Evolutionary conservation across 2,888 invertebrate species (phyloP).

Genomic region (Dryadula phaetusa): DNA sequence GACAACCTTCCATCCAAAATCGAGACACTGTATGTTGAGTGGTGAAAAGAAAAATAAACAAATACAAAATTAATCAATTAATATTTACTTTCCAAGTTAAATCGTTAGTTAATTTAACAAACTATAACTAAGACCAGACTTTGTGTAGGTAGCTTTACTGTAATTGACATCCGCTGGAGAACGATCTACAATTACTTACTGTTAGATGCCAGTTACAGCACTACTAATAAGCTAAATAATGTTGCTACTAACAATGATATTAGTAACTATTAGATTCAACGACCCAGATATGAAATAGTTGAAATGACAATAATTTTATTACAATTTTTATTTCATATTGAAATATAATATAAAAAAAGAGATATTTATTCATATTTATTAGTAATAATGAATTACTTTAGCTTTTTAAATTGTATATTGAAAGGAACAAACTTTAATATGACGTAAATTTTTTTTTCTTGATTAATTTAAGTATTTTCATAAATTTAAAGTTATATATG

Average conservation of each 20-base stretch:
- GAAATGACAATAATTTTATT: not conserved
- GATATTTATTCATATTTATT: no score
- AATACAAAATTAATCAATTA: not conserved
- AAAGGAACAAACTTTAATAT: no score
- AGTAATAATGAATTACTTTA: no score
- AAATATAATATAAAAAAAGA: no score
- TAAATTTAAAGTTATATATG: no score
- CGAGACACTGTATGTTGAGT: no score
- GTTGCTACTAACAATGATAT: not conserved
- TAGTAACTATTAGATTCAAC: not conserved
- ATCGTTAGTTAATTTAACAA: not conserved
- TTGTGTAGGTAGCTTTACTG: not conserved
- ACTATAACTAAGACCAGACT: not conserved
- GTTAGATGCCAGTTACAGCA: slow-evolving; percentile 1
- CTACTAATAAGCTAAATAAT: slow-evolving; percentile 13
- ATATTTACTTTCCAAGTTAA: not conserved
- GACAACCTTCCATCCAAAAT: no score
- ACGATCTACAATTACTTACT: slow-evolving; percentile 2
- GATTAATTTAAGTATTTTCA: no score
- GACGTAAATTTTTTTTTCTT: no score
- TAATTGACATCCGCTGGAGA: slow-evolving; percentile 7
- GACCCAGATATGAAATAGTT: not conserved
- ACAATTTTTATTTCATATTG: no score
- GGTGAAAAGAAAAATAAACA: no score
- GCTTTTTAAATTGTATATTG: no score